Conservation (phyloP, 2,888 invertebrate species). For the Chymomyza fuscimana region DNA sequence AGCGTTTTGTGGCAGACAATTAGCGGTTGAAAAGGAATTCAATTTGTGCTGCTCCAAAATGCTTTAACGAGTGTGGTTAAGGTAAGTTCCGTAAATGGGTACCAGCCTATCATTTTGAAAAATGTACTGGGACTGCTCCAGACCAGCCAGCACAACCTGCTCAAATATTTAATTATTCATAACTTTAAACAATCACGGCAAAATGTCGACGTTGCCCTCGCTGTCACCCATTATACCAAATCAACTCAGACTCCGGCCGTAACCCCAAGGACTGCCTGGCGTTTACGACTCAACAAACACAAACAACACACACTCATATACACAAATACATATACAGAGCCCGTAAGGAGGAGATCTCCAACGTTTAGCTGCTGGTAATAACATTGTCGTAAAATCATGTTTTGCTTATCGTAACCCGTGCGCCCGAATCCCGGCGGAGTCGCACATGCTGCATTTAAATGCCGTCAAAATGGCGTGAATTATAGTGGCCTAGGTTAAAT, state of each 20-base stretch:
- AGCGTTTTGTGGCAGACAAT: conserved; percentile 37
- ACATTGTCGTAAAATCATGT: conserved; percentile 79
- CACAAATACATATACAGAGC: conserved; percentile 17
- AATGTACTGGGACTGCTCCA: conserved; percentile 28
- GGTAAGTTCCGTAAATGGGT: background rate
- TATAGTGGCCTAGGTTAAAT: conserved; percentile 78
- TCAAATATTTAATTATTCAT: conserved; percentile 80
- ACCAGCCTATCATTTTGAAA: conserved; percentile 27
- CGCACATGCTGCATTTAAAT: conserved; percentile 71
- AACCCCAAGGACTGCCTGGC: conserved; percentile 22
- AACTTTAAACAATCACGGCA: conserved; percentile 76
- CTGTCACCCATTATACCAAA: conserved; percentile 34
- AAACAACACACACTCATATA: conserved; percentile 39
- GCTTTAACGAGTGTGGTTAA: background rate
- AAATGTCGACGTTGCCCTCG: conserved; percentile 59
- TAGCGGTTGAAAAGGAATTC: conserved; percentile 38
- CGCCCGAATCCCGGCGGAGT: conserved; percentile 21
- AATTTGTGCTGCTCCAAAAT: conserved; percentile 8
- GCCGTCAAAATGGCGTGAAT: conserved; percentile 74
- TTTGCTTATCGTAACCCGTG: conserved; percentile 72
- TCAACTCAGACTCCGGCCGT: conserved; percentile 26
- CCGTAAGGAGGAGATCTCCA: conserved; percentile 1
- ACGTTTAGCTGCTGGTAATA: conserved; percentile 62
- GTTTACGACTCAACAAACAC: conserved; percentile 66
- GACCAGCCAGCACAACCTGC: conserved; percentile 52